A percentile compares a stretch with the other conserved stretches of the same genome.
Evolutionary conservation across 2,888 invertebrate species (phyloP).

Genomic region (Callosobruchus maculatus): DNA sequence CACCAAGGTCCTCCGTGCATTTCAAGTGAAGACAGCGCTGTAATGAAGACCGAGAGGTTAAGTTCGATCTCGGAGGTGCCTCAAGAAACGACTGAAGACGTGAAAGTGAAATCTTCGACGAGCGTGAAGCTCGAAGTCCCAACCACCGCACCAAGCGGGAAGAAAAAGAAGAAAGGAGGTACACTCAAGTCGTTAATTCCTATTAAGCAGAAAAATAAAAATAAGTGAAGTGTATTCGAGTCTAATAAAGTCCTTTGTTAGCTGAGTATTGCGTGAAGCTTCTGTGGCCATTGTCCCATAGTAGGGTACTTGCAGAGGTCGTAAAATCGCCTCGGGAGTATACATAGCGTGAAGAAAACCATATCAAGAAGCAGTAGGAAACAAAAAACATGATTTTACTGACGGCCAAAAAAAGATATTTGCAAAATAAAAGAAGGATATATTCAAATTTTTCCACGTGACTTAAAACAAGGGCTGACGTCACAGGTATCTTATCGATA

Average conservation of each 20-base stretch:
- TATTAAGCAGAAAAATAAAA: not conserved
- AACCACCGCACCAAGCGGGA: not conserved
- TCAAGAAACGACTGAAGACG: not conserved
- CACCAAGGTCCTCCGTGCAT: not conserved
- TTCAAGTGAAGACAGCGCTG: not conserved
- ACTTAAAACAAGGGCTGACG: too few species aligned
- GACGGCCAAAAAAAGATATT: too few species aligned
- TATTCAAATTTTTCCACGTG: too few species aligned
- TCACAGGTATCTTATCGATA: too few species aligned
- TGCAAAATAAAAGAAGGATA: too few species aligned
- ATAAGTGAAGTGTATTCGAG: not conserved
- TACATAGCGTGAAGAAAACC: too few species aligned
- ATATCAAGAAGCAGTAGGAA: too few species aligned
- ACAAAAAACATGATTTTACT: too few species aligned
- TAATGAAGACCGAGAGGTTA: not conserved
- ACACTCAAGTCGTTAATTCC: not conserved
- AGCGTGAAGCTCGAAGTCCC: not conserved
- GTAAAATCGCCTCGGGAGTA: too few species aligned
- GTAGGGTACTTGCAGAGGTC: too few species aligned
- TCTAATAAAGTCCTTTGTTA: not conserved
- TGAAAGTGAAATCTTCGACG: not conserved
- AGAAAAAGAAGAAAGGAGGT: not conserved
- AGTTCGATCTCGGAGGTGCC: not conserved
- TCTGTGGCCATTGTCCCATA: too few species aligned
- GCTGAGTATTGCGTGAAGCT: too few species aligned